Percentiles rank a stretch among this genome's conserved stretches.
These are phyloP conservation scores for Cepaea hortensis DNA, from an alignment of 2,888 invertebrate species.

Conservation along the genomic window DNA sequence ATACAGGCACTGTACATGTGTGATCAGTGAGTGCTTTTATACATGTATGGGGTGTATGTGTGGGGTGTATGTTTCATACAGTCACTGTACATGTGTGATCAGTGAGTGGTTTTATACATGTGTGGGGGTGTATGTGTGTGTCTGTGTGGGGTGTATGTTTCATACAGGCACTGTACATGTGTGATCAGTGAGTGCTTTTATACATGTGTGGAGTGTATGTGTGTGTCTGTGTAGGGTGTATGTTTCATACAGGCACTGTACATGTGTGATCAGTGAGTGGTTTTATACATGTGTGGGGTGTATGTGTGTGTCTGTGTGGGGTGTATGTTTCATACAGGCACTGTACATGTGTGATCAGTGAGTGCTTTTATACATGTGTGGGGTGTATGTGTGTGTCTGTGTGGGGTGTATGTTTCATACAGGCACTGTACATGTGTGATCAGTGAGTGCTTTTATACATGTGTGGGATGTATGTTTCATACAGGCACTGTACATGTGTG, in stretches of 20 bases:
- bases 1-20: neutral
- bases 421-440: neutral
- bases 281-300: constrained; percentile 79
- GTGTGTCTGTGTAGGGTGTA: too few species aligned
- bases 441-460: constrained; percentile 77
- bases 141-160: neutral
- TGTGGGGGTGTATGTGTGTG: neutral
- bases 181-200: neutral
- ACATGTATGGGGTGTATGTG: neutral
- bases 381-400: constrained; percentile 77
- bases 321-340: constrained; percentile 75
- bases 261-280: constrained; percentile 7
- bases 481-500: constrained; percentile 63
- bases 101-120: neutral
- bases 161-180: neutral
- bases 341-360: constrained; percentile 4
- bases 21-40: constrained; percentile 73
- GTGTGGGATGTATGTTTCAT: too few species aligned
- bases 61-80: constrained; percentile 76
- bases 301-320: constrained; percentile 84
- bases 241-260: neutral
- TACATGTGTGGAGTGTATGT: constrained; percentile 76
- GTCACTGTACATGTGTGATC: constrained; percentile 85
- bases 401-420: too few species aligned
- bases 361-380: neutral